These are phyloP conservation scores for Drosophila triauraria DNA, from an alignment of 1,140 invertebrate species.

Conservation along the genomic window DNA sequence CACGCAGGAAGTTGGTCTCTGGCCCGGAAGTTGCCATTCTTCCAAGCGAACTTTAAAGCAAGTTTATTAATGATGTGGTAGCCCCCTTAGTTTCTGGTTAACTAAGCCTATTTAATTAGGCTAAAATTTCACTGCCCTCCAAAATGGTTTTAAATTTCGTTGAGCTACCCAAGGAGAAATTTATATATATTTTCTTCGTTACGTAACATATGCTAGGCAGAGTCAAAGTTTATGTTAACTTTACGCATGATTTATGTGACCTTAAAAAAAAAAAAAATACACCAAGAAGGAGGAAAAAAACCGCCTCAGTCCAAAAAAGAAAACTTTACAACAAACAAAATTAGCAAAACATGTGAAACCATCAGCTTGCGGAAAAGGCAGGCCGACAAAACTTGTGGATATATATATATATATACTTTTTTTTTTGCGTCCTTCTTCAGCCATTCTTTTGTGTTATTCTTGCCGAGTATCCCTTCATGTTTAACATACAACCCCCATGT, in stretches of 20 bases:
- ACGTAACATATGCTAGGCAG: slow-evolving; percentile 62
- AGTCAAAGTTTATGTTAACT: slow-evolving; percentile 68
- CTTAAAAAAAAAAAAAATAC: not conserved
- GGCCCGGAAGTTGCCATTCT: slow-evolving; percentile 31
- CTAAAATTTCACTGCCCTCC: slow-evolving; percentile 13
- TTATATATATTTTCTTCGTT: not conserved
- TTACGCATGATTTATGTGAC: slow-evolving; percentile 76
- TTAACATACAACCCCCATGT: slow-evolving; percentile 70
- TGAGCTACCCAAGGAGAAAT: not conserved
- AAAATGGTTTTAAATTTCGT: slow-evolving; percentile 34
- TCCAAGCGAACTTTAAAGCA: slow-evolving; percentile 31
- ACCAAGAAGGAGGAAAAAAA: slow-evolving; percentile 4
- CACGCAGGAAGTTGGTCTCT: slow-evolving; percentile 46
- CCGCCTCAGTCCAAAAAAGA: slow-evolving; percentile 11
- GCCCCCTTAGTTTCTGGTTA: not conserved
- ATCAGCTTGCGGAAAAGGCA: slow-evolving; percentile 34
- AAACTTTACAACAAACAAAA: slow-evolving; percentile 76
- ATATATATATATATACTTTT: slow-evolving; percentile 1
- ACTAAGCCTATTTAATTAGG: slow-evolving; percentile 50
- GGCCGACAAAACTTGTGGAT: slow-evolving; percentile 52
- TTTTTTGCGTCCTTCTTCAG: slow-evolving; percentile 13
- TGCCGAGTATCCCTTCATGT: slow-evolving; percentile 55
- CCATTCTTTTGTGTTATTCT: slow-evolving; percentile 51
- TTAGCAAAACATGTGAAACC: slow-evolving; percentile 69
- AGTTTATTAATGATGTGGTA: slow-evolving; percentile 55